Evolutionary conservation across 2,113 vertebrate species (phyloP).

Genomic region (Columbina picui): DNA sequence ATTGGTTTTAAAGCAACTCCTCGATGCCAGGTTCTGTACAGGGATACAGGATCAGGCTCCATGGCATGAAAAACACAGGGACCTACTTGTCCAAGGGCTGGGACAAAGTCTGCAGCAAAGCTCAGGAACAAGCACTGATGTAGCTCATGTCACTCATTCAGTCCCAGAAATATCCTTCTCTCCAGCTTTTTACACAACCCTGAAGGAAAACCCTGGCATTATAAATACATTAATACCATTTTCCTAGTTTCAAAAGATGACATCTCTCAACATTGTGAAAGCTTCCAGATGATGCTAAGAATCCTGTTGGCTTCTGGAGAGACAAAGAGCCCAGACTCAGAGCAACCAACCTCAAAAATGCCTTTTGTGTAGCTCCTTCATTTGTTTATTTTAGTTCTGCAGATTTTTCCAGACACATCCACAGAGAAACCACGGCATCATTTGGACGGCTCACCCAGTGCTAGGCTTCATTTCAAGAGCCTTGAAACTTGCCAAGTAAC

Average conservation of each 20-base stretch:
- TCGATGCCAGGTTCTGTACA: neutral
- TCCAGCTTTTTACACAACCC: neutral
- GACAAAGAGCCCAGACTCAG: neutral
- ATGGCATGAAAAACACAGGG: neutral
- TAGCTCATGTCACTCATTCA: neutral
- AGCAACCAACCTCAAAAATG: constrained; percentile 41
- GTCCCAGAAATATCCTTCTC: neutral
- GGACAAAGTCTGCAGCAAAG: neutral
- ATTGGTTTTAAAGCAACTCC: neutral
- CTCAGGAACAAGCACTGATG: fast-evolving
- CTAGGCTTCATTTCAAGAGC: constrained; percentile 48
- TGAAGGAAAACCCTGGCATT: neutral
- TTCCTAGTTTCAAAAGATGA: neutral
- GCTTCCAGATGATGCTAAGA: constrained; percentile 43
- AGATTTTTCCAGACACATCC: constrained; percentile 54
- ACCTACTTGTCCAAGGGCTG: neutral
- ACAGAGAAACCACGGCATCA: constrained; percentile 54
- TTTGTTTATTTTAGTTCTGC: constrained; percentile 47
- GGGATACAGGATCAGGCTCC: neutral
- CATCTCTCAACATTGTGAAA: neutral
- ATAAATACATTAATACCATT: neutral
- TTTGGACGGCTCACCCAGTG: neutral
- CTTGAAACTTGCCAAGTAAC: constrained; percentile 24
- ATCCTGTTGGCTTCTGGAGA: neutral
- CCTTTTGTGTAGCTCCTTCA: constrained; percentile 28